Base-by-base conservation (phyloP, 2,797 vertebrate genomes). In the Artibeus lituratus region DNA sequence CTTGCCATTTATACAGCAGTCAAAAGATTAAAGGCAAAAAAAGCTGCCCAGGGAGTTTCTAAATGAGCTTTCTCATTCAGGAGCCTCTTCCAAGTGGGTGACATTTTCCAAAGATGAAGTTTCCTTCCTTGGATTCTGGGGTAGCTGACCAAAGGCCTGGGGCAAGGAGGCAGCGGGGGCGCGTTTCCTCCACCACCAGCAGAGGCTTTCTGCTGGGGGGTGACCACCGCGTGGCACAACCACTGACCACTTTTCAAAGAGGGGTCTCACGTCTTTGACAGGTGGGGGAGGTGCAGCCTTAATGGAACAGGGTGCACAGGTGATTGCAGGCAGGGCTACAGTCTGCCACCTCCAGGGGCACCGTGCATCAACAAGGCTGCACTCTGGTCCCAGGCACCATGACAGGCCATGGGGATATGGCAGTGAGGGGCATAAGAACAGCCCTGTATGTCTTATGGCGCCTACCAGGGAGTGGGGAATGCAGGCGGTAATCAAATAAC, bases 21-120 rank as follows among this genome's bases (percentile, higher is more conserved):
- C 76, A 74, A 91, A 94, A 95, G 94, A 96, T 95, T 85, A 95
- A 72, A 49, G 85, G 59, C 37, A 53, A 37, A 74, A 49, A 70
- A 55, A 73, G 78, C 83, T 44, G 78, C 95, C 90, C 26, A 10
- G 86, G 84, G 89, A 65, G 67, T 84, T 94, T 89, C 74, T 73
- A 91, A 93, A 92, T 74, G 89, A 93, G 59, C 19, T 83, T 86
- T 84, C 92, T 94, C 94, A 92, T 94, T 91, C 87, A 87, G 69
- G 86, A 92, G 78, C 51, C 85, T 89, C 89, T 94, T 88, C 88
- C 87, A 92, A 84, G 10, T 39, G 72, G 94, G 70, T 84, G 76
- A 93, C 69, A 85, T 94, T 96, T 95, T 93, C 91, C 95, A 86
- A 82, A 94, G 51, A 73, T 3, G 73, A 93, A 92, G 74, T 70